phyloP scores from a whole-genome alignment of 1,140 invertebrate species.

The Trachymyrmex cornetzi region DNA sequence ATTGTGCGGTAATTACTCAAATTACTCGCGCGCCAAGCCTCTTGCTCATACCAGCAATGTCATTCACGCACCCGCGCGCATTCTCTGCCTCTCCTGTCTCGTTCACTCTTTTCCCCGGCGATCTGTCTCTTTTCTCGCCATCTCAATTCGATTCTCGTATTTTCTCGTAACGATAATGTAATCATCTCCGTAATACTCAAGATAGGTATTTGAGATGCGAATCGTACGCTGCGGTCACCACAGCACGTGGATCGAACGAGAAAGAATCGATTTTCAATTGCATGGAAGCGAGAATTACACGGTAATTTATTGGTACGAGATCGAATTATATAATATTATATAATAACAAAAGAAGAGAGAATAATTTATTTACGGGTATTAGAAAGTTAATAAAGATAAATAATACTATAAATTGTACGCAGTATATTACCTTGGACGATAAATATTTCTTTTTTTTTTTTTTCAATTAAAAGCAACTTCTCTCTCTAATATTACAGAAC shows the following conservation, averaged over 20 bases:
- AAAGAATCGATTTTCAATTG: background rate
- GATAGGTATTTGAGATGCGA: conserved; percentile 6
- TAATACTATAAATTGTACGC: background rate
- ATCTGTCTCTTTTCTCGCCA: conserved; percentile 28
- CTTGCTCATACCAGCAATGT: conserved; percentile 63
- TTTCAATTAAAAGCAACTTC: conserved; percentile 10
- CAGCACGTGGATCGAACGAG: background rate
- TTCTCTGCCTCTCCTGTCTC: conserved; percentile 25
- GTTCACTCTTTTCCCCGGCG: conserved; percentile 21
- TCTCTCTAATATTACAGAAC: background rate
- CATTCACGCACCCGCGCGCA: conserved; percentile 32
- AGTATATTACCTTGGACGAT: background rate
- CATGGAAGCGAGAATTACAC: background rate
- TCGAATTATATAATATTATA: background rate
- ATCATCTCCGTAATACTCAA: conserved; percentile 27
- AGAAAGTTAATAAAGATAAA: background rate
- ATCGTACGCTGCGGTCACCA: background rate
- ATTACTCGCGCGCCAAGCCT: conserved; percentile 81
- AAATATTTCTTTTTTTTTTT: background rate
- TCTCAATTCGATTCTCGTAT: conserved; percentile 31
- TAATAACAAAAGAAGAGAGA: background rate
- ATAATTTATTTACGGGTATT: background rate
- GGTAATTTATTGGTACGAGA: background rate
- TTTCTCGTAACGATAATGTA: conserved; percentile 31
- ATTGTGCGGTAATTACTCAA: conserved; percentile 84